Percentiles rank a stretch among this genome's conserved stretches.
These are phyloP conservation scores for Phymastichus coffea DNA, from an alignment of 1,140 invertebrate genomes.

Conservation along the genomic window DNA sequence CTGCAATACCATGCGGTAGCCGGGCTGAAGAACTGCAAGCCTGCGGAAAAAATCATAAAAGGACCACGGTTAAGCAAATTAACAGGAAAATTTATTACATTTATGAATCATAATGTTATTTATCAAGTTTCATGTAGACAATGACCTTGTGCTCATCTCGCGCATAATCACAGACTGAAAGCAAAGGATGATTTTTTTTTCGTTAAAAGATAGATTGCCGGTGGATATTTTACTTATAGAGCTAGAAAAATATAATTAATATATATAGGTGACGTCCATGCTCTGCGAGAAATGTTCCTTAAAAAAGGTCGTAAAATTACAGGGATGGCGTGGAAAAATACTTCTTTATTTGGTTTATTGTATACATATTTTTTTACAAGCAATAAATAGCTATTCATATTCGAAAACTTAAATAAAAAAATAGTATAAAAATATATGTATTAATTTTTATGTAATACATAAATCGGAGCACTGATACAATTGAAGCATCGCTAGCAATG, in stretches of 20 bases:
- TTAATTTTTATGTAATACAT: too few species aligned
- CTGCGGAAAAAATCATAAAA: slow-evolving; percentile 56
- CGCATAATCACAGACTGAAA: slow-evolving; percentile 25
- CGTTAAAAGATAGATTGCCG: slow-evolving; percentile 5
- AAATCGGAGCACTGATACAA: too few species aligned
- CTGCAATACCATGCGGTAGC: slow-evolving; percentile 88
- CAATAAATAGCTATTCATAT: neutral
- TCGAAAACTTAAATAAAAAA: slow-evolving; percentile 8
- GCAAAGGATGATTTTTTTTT: slow-evolving; percentile 16
- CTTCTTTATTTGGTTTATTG: too few species aligned
- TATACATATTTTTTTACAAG: too few species aligned
- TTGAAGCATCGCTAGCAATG: too few species aligned
- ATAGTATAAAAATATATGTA: neutral
- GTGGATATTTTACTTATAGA: neutral
- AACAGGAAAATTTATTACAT: neutral
- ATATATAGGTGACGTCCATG: neutral
- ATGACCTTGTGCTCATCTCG: slow-evolving; percentile 52
- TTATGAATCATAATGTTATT: slow-evolving; percentile 8
- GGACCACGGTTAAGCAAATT: slow-evolving; percentile 31
- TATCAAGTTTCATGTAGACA: slow-evolving; percentile 38
- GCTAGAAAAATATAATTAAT: neutral
- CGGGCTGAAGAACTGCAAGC: slow-evolving; percentile 81
- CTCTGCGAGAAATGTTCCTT: slow-evolving; percentile 1
- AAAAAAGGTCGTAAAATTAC: slow-evolving; percentile 16
- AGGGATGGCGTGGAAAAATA: neutral